phyloP scores from a whole-genome alignment of 2,113 vertebrate genomes.

The Oreochromis niloticus region DNA sequence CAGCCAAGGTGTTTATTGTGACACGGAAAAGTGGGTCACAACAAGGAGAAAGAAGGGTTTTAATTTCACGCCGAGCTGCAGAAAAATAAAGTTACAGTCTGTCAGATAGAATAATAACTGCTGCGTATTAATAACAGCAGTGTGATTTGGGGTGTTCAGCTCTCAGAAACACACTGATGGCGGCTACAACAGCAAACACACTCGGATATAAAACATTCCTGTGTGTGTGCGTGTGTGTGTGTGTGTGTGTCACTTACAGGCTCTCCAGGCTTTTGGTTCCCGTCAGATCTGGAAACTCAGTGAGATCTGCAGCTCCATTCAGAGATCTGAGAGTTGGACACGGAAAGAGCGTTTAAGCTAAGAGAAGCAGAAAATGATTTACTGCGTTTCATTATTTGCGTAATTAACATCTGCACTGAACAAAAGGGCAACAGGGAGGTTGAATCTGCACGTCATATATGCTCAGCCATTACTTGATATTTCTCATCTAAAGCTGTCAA shows the following conservation, averaged over 20 bases:
- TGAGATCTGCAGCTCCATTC: slow-evolving; percentile 89
- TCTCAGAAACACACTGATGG: not conserved
- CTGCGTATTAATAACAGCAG: not conserved
- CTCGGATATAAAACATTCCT: slow-evolving; percentile 7
- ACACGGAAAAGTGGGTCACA: slow-evolving; percentile 15
- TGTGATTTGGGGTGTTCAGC: not conserved
- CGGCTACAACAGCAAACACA: slow-evolving; percentile 23
- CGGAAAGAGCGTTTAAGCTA: not conserved
- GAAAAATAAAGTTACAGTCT: slow-evolving; percentile 24
- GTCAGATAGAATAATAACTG: slow-evolving; percentile 22
- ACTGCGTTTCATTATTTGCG: not conserved
- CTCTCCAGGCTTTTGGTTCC: slow-evolving; percentile 88
- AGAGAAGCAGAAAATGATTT: not conserved
- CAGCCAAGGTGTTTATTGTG: slow-evolving; percentile 37
- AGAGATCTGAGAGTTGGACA: slow-evolving; percentile 77
- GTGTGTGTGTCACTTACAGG: slow-evolving; percentile 76
- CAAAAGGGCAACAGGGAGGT: not conserved
- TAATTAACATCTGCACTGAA: not conserved
- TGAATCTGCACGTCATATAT: not conserved
- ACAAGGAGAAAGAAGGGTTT: slow-evolving; percentile 4
- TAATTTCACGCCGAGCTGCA: not conserved
- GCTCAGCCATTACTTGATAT: not conserved
- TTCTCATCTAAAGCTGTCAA: not conserved
- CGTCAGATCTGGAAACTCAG: slow-evolving; percentile 88
- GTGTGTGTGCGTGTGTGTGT: not conserved